Evolutionary conservation across 2,113 vertebrate genomes (phyloP), one percentile per base, ranked within the genome.

Genomic region (Tamias sibiricus): DNA sequence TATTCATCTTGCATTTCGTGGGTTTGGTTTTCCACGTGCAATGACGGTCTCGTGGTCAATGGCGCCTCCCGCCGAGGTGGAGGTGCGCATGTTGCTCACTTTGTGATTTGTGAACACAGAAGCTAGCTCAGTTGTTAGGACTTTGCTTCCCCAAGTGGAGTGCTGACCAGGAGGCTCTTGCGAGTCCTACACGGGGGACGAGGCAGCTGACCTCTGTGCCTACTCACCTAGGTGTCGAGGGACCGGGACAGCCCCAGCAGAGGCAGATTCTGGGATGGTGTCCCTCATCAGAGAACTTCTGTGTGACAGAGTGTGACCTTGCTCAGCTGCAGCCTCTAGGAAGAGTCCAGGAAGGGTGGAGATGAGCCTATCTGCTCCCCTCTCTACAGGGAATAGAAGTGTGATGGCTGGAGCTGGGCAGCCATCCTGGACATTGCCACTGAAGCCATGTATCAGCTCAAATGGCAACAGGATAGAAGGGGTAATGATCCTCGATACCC

Each of bases 211-310:
- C 16, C 72, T 49, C 42, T 4, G 30, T 37, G 68, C 35, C 19
- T 44, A 14, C 0, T 1, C 0, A 7, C 4, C n/a, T 11, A 5
- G 54, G 35, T 4, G 0, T 0, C 5, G 28, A 30, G 32, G 17
- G 37, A 11, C n/a, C 1, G 6, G 19, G 68, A 24, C 9, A 52
- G 40, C 37, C 8, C 40, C 9, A 0, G 3, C 4, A 19, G 9
- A 35, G 37, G 22, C 37, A 2, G 26, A 37, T 37, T 44, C 20
- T 74, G 64, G 80, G 87, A 32, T 6, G 0, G 11, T 6, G 40
- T n/a, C 22, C 22, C 13, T 72, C 26, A 26, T 32, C 28, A 0
- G n/a, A 47, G 12, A 32, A 17, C 10, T 59, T 62, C 35, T 14
- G 6, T 14, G 24, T 54, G 68, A 59, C 28, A 71, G 62, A 62